Base-by-base conservation (phyloP, 2,113 vertebrate species). In the Neoarius graeffei region DNA sequence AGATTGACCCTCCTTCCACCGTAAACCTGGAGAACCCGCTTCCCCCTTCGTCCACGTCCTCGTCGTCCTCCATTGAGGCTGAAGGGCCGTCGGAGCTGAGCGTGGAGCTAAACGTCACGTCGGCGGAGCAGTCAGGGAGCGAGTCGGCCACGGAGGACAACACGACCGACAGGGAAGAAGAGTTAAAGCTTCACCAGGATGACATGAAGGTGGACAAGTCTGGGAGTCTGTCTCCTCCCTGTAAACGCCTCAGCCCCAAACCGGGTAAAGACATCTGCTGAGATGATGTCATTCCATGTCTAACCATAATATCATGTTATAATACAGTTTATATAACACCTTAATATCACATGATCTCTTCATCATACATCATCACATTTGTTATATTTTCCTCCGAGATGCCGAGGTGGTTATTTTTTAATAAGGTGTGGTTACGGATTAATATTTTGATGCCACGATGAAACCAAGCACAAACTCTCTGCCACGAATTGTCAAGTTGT, bases 111-210 rank as follows among this genome's bases (percentile, higher is more conserved):
- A 98, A 96, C 54, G 95, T 99, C 84, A 98, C 98, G 11, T 96
- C 98, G 5, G 98, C 97, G 0, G 98, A 99, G 90, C 98, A 99
- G 88, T 99, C 98, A 0, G 97, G 97, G 89, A 97, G 97, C 0
- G 98, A 99, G 91, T 99, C 97, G 0, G 97, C 97, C 0, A 95
- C 97, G 0, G 98, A 99, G 93, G 98, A 99, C 85, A 98, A 97
- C 81, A 86, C 86, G 66, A 96, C 93, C 0, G 98, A 99, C 91
- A 96, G 95, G 89, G 97, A 98, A 89, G 97, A 97, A 23, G 97
- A 99, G 89, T 93, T 94, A 69, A 97, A 96, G 92, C 93, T 91
- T 66, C 94, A 94, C n/a, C 90, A 91, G 0, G 97, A 97, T 19
- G 97, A 98, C 86, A 84, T 95, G 88, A 98, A 98, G 93, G 89